Percentiles rank a stretch among this genome's conserved stretches.
phyloP scores from a whole-genome alignment of 2,888 invertebrate species.

The Zelleria hepariella region DNA sequence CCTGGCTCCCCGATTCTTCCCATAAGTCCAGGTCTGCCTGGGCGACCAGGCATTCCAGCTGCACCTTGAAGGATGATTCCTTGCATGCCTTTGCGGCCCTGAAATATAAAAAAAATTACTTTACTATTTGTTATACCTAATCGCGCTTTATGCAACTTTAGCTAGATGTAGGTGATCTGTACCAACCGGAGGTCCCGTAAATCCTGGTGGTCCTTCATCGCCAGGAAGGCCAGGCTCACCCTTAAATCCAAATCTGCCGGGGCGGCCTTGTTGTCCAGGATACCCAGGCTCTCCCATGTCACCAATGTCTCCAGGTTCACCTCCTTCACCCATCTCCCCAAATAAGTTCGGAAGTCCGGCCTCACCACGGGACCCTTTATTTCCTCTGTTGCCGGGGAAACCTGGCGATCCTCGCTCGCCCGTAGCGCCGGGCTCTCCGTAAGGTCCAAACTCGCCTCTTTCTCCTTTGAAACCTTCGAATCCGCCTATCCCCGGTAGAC shows the following conservation, averaged over 20 bases:
- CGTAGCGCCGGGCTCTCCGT: conserved; percentile 71
- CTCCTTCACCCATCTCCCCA: conserved; percentile 55
- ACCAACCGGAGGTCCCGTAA: conserved; percentile 52
- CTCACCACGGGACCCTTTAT: conserved; percentile 63
- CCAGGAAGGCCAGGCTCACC: conserved; percentile 64
- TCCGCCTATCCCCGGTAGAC: conserved; percentile 58
- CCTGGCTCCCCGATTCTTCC: conserved; percentile 73
- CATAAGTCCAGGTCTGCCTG: conserved; percentile 77
- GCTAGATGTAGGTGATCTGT: no score
- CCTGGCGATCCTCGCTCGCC: conserved; percentile 73
- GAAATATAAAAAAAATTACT: conserved; percentile 23
- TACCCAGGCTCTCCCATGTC: conserved; percentile 70
- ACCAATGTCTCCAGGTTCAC: conserved; percentile 72
- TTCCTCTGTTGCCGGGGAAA: conserved; percentile 72
- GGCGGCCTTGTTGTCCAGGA: conserved; percentile 57
- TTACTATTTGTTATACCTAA: no score
- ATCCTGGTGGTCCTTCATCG: conserved; percentile 70
- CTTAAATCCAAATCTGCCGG: conserved; percentile 59
- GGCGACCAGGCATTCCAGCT: conserved; percentile 78
- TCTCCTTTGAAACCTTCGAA: conserved; percentile 77
- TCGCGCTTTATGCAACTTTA: no score
- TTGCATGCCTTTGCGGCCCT: conserved; percentile 57
- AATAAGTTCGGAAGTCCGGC: conserved; percentile 56
- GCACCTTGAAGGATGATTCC: conserved; percentile 71
- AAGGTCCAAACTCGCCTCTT: conserved; percentile 75